Evolutionary conservation across 53 echinoderm and acorn worm genomes (phyloP).

Genomic region (Holothuria scabra): DNA sequence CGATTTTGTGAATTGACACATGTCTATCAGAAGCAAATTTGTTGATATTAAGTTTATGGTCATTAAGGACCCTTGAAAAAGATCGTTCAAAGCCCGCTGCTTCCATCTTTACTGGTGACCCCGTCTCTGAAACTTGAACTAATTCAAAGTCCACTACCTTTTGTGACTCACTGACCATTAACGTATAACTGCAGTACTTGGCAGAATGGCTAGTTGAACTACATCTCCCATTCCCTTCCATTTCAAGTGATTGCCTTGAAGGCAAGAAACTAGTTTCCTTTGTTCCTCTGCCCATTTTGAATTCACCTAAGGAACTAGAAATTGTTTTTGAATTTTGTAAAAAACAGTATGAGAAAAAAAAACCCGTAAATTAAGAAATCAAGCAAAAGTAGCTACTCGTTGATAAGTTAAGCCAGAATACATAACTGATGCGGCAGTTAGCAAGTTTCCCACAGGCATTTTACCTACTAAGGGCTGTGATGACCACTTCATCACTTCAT

Average conservation of each 20-base stretch:
- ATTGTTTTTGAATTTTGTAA: no score
- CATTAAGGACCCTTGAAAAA: slow-evolving; percentile 13
- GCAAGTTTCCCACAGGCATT: no score
- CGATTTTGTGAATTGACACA: not conserved
- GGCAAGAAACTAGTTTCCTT: not conserved
- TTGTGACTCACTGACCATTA: slow-evolving; percentile 3
- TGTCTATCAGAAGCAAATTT: slow-evolving; percentile 15
- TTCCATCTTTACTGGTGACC: not conserved
- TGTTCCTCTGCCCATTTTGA: not conserved
- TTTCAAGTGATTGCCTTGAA: not conserved
- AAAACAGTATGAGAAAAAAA: no score
- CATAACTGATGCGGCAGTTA: no score
- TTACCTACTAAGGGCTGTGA: no score
- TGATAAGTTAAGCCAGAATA: no score
- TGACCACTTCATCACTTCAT: no score
- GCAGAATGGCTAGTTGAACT: not conserved
- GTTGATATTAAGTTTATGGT: slow-evolving; percentile 8
- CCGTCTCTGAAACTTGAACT: not conserved
- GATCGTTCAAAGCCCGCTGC: not conserved
- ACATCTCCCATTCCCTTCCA: no score
- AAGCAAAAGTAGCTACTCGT: no score
- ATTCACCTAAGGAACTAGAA: slow-evolving; percentile 2
- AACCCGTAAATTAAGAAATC: no score
- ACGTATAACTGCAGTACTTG: slow-evolving; percentile 14
- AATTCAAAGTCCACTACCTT: not conserved